Percentiles rank a stretch among this genome's conserved stretches.
phyloP scores from a whole-genome alignment of 2,888 invertebrate species.

The Pseudanteris insignis region DNA sequence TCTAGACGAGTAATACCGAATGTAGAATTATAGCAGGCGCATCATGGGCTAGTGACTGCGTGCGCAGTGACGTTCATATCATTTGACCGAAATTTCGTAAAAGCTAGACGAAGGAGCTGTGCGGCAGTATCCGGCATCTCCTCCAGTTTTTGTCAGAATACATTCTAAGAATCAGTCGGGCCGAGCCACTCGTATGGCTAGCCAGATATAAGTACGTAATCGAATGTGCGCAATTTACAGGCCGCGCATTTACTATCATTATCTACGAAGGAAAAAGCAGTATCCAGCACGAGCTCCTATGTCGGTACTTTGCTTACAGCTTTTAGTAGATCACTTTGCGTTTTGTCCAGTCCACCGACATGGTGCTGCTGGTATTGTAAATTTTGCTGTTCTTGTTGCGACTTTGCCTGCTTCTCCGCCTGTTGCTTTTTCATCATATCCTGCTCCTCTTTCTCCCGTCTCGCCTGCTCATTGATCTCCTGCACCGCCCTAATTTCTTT shows the following conservation, averaged over 20 bases:
- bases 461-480: conserved; percentile 93
- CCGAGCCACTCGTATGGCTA: conserved; percentile 48
- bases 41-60: too few relatives aligned
- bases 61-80: too few relatives aligned
- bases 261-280: conserved; percentile 48
- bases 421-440: conserved; percentile 91
- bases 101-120: conserved; percentile 12
- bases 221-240: conserved; percentile 48
- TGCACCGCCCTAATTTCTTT: conserved; percentile 94
- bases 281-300: conserved; percentile 69
- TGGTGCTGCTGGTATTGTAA: conserved; percentile 76
- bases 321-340: conserved; percentile 79
- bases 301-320: conserved; percentile 80
- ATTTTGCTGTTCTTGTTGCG: conserved; percentile 77
- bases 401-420: conserved; percentile 85
- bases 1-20: too few relatives aligned
- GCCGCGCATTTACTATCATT: conserved; percentile 43
- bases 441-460: conserved; percentile 89
- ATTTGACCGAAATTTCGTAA: too few relatives aligned
- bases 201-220: conserved; percentile 65
- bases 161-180: conserved; percentile 65
- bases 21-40: too few relatives aligned
- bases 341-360: conserved; percentile 79
- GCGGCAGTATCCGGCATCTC: conserved; percentile 25
- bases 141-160: conserved; percentile 52